phyloP scores from a whole-genome alignment of 1,140 invertebrate species.

The Varroa destructor region DNA sequence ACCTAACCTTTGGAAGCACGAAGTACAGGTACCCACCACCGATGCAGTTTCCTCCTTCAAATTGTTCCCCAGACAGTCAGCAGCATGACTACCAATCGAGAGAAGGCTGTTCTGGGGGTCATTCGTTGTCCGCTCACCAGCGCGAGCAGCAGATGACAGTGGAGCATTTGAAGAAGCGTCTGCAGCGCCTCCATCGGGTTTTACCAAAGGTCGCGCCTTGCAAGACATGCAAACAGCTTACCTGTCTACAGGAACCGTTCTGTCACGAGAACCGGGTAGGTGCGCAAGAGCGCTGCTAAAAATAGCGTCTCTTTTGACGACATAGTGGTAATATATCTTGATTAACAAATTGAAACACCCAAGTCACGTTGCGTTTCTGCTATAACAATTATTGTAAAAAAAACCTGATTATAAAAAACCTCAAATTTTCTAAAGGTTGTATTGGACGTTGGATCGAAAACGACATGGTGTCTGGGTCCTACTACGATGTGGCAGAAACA shows the following conservation, averaged over 20 bases:
- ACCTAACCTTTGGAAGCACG: no score
- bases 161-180: conserved; percentile 4
- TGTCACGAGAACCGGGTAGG: conserved; percentile 15
- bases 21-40: no score
- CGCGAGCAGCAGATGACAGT: conserved; percentile 16
- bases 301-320: no score
- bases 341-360: no score
- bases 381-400: no score
- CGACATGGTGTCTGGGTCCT: conserved; percentile 22
- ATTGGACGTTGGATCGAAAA: conserved; percentile 17
- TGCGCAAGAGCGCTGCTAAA: not conserved
- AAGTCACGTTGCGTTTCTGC: no score
- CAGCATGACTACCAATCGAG: no score
- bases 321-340: no score
- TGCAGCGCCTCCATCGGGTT: conserved; percentile 22
- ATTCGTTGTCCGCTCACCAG: conserved; percentile 1
- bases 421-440: not conserved
- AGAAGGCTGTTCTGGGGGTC: no score
- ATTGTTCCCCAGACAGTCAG: no score
- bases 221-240: conserved; percentile 23
- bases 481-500: conserved; percentile 25
- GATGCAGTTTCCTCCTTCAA: no score
- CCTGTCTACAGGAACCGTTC: conserved; percentile 17
- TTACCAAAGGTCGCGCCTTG: not conserved
- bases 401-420: no score